Conservation (phyloP, 2,113 vertebrate species). For the Misgurnus anguillicaudatus region DNA sequence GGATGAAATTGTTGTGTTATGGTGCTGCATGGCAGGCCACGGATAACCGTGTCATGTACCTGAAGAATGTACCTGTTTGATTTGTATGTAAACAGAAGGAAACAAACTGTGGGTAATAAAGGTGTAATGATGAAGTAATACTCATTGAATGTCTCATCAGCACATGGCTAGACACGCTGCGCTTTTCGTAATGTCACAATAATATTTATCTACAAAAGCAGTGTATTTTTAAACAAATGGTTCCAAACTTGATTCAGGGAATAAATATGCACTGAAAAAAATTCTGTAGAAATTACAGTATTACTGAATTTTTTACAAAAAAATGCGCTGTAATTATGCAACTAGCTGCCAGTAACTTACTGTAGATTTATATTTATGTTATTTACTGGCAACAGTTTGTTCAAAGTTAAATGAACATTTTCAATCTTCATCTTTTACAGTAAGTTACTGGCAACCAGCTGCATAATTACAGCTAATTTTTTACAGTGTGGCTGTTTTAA, state of each 20-base stretch:
- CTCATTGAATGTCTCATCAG: no score
- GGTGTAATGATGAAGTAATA: background rate
- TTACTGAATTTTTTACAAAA: no score
- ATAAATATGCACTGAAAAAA: no score
- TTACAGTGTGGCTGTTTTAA: background rate
- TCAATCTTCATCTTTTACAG: no score
- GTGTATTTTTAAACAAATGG: slow-evolving; percentile 14
- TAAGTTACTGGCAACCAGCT: no score
- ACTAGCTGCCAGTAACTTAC: no score
- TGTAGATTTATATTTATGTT: no score
- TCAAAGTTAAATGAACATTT: no score
- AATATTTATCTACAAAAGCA: background rate
- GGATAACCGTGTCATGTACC: background rate
- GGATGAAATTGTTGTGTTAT: background rate
- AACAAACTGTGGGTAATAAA: background rate
- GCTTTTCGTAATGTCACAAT: background rate
- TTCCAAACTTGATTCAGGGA: slow-evolving; percentile 18
- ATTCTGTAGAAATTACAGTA: no score
- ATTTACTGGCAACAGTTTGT: no score
- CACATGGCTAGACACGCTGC: background rate
- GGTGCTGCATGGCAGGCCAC: background rate
- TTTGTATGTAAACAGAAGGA: background rate
- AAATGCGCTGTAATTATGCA: no score
- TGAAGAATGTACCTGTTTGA: background rate
- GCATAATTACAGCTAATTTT: no score